Base-by-base conservation (phyloP, 2,888 invertebrate genomes). In the Drosophila antonietae region DNA sequence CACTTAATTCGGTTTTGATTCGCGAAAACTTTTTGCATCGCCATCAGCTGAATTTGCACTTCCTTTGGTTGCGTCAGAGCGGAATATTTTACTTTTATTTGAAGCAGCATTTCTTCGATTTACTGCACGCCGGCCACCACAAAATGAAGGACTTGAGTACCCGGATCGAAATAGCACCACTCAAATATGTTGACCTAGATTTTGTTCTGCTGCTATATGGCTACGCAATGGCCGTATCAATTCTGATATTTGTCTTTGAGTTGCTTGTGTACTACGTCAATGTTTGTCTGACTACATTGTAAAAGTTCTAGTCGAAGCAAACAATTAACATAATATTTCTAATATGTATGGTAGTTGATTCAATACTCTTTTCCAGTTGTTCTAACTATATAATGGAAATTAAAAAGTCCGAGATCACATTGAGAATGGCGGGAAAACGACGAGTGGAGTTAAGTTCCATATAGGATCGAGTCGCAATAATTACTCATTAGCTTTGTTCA, bases 201-300 rank as follows among this genome's bases (percentile, higher is more conserved):
- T 49, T 61, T 8, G 18, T 86, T 23, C 12, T 52, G 4, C 6
- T n/a, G 1, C 9, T 75, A 1, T 75, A 64, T 51, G 60, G 37
- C 6, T 55, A 37, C 14, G 65, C 46, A 10, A 43, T 74, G 18
- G 18, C 46, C 14, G 3, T 23, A 15, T 60, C 66, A 0, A 1
- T 62, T 5, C 1, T 60, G 5, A 18, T 56, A 18, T 69, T 86
- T 55, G 9, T 70, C 7, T 28, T 76, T n/a, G 81, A 86, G 68
- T 61, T 81, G 6, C 35, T 35, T 33, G 14, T 20, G 9, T 15
- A 15, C 35, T 35, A 35, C 33, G 8, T 51, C 35, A 51, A 51
- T 35, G 18, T 53, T 53, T 53, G 23, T 23, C 15, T 53, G 2
- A 15, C 23, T 6, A 3, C 9, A 39, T 7, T 53, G 39, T 53